Evolutionary conservation across 2,797 vertebrate genomes (phyloP), one percentile per base, ranked within the genome.

Genomic region (Typhlichthys subterraneus): DNA sequence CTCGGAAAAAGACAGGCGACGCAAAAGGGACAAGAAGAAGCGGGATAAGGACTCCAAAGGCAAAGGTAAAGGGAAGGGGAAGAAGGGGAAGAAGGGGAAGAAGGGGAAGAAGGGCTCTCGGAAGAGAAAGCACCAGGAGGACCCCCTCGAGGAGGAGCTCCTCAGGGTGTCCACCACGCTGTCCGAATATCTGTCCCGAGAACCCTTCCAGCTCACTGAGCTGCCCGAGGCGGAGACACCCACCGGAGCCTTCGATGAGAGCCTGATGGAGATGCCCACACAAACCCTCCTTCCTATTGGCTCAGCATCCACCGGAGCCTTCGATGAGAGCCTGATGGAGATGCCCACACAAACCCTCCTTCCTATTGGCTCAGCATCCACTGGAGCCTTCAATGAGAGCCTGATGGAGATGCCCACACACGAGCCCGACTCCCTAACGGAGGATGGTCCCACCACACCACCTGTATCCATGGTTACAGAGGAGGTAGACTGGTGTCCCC

Each of bases 11-110:
- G 67, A 76, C 56, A 86, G 73, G 63, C 91, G 92, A 77, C 85
- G 82, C 76, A 94, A 88, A 77, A 93, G 91, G 79, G 86, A 91
- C 75, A 93, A 90, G 83, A 91, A 85, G 80, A 93, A 93, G 78
- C 82, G 86, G 67, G 88, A 90, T 70, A 88, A 83, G 59, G 85
- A 63, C 17, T 88, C 88, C 7, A 79, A 80, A 59, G 54, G 54
- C 13, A 89, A 91, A 85, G 85, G 81, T 60, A 88, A 88, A 69
- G 67, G 80, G 46, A 92, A 89, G 60, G 67, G 85, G 29, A 88
- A 82, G 31, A 50, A 45, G 33, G 19, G 73, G 75, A 49, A 70
- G 77, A 2, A 19, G 19, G 80, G 83, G 66, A 38, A 8, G 33
- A 85, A 83, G 46, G 83, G 83, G 59, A 87, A 72, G 74, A 91